Evolutionary conservation across 2,113 vertebrate species (phyloP).

Genomic region (Tychaedon coryphoeus): DNA sequence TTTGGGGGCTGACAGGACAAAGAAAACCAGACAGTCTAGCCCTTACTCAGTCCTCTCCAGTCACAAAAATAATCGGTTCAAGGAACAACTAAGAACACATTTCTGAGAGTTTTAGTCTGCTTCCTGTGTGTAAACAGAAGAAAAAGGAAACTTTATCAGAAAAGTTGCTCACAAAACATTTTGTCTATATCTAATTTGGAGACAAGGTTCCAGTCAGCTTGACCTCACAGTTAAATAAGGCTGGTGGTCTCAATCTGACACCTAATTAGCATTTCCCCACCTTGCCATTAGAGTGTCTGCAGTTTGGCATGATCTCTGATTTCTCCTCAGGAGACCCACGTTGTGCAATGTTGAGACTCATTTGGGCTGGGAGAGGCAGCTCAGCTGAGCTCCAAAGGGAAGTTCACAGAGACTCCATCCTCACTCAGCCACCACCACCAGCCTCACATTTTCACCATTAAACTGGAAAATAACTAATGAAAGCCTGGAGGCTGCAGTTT

Average conservation of each 20-base stretch:
- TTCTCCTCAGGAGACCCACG: conserved; percentile 40
- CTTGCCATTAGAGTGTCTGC: not conserved
- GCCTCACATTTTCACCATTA: not conserved
- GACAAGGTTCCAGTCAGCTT: conserved; percentile 12
- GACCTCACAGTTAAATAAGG: conserved; percentile 37
- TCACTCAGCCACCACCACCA: not conserved
- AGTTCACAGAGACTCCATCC: not conserved
- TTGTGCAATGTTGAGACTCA: not conserved
- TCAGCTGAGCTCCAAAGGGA: not conserved
- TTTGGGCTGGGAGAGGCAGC: not conserved
- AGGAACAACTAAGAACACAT: not conserved
- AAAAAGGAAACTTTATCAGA: not conserved
- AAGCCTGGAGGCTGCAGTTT: not conserved
- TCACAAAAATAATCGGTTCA: not conserved
- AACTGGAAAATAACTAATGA: not conserved
- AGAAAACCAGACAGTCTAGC: not conserved
- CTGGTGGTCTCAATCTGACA: conserved; percentile 37
- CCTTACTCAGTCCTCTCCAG: not conserved
- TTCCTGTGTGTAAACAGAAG: conserved; percentile 29
- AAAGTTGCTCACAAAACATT: not conserved
- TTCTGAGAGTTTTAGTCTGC: not conserved
- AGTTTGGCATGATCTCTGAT: not conserved
- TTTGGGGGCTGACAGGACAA: not conserved
- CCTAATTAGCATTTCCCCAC: conserved; percentile 42
- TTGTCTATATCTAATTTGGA: not conserved